Conservation (phyloP, 2,113 vertebrate genomes). For the Calypte anna region DNA sequence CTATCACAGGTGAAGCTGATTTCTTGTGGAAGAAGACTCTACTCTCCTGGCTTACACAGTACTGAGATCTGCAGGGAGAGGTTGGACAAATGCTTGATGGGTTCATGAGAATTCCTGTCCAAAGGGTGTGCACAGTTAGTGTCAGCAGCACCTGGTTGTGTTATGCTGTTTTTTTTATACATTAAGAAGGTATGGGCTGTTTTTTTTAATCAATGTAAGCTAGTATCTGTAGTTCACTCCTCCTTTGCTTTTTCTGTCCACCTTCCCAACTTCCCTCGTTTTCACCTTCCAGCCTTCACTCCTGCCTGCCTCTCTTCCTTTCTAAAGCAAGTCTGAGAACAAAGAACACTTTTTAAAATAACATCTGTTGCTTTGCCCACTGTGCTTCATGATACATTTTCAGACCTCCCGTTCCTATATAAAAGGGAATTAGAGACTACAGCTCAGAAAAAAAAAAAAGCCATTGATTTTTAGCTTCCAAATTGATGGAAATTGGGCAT, state of each 20-base stretch:
- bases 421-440: neutral
- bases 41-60: rapidly evolving
- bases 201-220: neutral
- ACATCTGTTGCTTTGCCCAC: neutral
- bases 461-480: neutral
- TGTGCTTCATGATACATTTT: neutral
- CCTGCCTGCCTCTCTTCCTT: neutral
- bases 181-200: neutral
- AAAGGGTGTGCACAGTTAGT: too few relatives aligned
- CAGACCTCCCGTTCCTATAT: too few relatives aligned
- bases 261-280: neutral
- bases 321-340: neutral
- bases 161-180: neutral
- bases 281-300: neutral
- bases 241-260: too few relatives aligned
- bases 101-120: too few relatives aligned
- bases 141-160: neutral
- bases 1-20: rapidly evolving
- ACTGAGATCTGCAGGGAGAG: neutral
- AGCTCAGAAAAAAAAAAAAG: neutral
- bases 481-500: rapidly evolving
- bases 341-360: neutral
- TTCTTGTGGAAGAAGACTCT: neutral
- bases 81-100: neutral
- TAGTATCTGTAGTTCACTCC: neutral